Evolutionary conservation across 2,113 vertebrate genomes (phyloP).

Genomic region (Cariama cristata): DNA sequence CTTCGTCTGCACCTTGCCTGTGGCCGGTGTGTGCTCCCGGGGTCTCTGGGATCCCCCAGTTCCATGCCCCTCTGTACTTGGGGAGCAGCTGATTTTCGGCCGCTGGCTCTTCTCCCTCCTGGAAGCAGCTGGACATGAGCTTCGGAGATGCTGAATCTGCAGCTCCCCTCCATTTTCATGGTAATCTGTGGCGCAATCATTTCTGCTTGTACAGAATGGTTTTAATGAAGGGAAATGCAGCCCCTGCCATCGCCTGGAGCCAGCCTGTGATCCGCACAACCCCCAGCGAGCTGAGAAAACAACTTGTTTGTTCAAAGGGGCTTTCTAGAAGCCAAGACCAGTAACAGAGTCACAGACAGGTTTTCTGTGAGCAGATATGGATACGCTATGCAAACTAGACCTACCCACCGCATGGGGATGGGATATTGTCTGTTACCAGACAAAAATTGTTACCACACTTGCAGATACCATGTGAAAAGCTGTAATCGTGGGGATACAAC

Average conservation of each 20-base stretch:
- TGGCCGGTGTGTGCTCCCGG: not conserved
- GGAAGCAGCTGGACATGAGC: not conserved
- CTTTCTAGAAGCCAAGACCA: not conserved
- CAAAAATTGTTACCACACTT: no score
- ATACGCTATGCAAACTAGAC: accelerated
- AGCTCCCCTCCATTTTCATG: not conserved
- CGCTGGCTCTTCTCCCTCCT: not conserved
- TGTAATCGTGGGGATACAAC: not conserved
- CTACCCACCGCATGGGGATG: not conserved
- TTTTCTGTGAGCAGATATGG: not conserved
- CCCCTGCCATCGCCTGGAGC: not conserved
- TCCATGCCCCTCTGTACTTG: accelerated
- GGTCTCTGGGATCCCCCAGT: accelerated
- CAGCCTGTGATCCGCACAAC: not conserved
- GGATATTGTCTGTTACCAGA: not conserved
- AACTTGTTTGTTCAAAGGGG: not conserved
- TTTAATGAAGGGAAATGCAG: not conserved
- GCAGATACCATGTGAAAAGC: not conserved
- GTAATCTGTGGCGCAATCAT: not conserved
- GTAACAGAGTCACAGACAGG: not conserved
- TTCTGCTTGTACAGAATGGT: not conserved
- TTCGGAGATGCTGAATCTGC: not conserved
- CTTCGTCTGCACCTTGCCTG: not conserved
- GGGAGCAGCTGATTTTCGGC: accelerated
- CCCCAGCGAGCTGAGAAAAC: not conserved